A percentile compares a stretch with the other conserved stretches of the same genome.
These are phyloP conservation scores for Noctua janthe DNA, from an alignment of 2,888 invertebrate genomes.

Conservation along the genomic window DNA sequence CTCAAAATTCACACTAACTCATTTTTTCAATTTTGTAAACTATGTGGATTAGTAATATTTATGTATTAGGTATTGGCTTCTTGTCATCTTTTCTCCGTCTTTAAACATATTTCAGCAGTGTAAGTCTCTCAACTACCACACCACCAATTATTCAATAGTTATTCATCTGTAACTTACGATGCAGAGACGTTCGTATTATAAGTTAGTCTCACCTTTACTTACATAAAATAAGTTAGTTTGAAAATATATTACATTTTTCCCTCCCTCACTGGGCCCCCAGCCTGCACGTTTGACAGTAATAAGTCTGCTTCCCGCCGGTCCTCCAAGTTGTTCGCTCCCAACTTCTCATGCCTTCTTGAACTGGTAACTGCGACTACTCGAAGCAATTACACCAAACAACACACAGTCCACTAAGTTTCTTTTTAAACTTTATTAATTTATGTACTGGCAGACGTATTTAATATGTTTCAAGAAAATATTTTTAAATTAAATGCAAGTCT, in stretches of 20 bases:
- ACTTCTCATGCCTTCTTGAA: conserved; percentile 83
- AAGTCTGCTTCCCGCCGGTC: conserved; percentile 70
- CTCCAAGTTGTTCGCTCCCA: conserved; percentile 71
- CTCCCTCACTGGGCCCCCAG: conserved; percentile 40
- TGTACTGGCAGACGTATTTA: conserved; percentile 66
- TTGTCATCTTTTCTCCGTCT: neutral
- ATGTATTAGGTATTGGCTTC: neutral
- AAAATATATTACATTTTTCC: neutral
- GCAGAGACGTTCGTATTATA: neutral
- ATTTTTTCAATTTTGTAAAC: too few species aligned
- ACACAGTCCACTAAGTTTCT: conserved; percentile 75
- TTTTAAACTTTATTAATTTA: conserved; percentile 72
- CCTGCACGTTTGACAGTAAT: conserved; percentile 73
- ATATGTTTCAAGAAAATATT: conserved; percentile 64
- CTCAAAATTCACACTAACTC: too few species aligned
- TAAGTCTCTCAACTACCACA: neutral
- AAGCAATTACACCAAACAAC: conserved; percentile 82
- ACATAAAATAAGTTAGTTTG: neutral
- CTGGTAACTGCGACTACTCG: conserved; percentile 83
- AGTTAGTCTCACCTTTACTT: too few species aligned
- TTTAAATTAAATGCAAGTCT: conserved; percentile 45
- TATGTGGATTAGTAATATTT: neutral
- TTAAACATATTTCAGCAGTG: neutral
- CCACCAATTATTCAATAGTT: neutral
- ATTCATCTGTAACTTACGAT: neutral